Conservation (phyloP, 2,113 vertebrate genomes). For the Sander lucioperca region DNA sequence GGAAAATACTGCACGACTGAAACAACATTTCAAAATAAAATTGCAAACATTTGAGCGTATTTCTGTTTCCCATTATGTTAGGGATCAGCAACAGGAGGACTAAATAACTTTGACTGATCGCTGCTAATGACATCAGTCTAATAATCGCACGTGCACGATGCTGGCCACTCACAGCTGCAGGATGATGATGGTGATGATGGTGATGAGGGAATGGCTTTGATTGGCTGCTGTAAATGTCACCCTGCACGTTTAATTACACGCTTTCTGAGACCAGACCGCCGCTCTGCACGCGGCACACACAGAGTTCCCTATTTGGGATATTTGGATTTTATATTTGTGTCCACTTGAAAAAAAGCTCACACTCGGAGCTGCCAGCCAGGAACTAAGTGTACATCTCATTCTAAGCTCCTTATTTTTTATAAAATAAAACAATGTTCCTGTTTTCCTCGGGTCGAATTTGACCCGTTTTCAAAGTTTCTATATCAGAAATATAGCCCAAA, state of each 20-base stretch:
- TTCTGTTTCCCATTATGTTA: not conserved
- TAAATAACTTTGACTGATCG: slow-evolving; percentile 42
- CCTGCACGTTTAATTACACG: slow-evolving; percentile 20
- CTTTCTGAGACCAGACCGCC: not conserved
- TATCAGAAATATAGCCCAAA: too few species aligned
- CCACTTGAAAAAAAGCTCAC: not conserved
- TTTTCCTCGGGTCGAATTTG: too few species aligned
- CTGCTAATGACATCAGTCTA: slow-evolving; percentile 48
- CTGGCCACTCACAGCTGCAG: slow-evolving; percentile 17
- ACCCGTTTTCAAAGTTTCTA: too few species aligned
- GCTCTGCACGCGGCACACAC: not conserved
- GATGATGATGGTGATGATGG: not conserved
- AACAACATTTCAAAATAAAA: not conserved
- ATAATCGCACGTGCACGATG: slow-evolving; percentile 14
- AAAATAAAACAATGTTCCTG: too few species aligned
- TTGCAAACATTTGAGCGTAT: fast-evolving
- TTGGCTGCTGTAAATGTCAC: slow-evolving; percentile 13
- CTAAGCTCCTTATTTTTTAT: too few species aligned
- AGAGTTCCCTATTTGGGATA: not conserved
- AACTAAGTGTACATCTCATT: not conserved
- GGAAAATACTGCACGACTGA: not conserved
- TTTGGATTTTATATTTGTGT: not conserved
- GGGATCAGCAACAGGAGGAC: not conserved
- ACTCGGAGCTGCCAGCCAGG: not conserved
- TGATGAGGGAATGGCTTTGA: slow-evolving; percentile 3